A percentile compares a stretch with the other conserved stretches of the same genome.
phyloP scores from a whole-genome alignment of 2,888 invertebrate genomes.

The Sisyra terminalis region DNA sequence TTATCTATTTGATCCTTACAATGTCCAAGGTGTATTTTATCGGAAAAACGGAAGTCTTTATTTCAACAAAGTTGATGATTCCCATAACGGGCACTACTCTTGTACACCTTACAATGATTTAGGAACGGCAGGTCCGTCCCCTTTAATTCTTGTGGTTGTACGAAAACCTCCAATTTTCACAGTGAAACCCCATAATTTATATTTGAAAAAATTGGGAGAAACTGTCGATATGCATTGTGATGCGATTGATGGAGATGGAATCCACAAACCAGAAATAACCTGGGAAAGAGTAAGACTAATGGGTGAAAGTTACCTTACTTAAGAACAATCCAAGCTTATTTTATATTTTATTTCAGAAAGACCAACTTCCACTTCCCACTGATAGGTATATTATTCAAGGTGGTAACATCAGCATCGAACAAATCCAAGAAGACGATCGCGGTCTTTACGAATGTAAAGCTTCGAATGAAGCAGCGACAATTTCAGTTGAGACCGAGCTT shows the following conservation, averaged over 20 bases:
- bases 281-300: conserved; percentile 45
- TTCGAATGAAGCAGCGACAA: conserved; percentile 76
- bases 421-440: conserved; percentile 70
- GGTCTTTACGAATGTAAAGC: conserved; percentile 74
- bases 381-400: conserved; percentile 50
- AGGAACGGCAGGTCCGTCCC: conserved; percentile 72
- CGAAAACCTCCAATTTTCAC: conserved; percentile 74
- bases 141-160: conserved; percentile 68
- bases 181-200: conserved; percentile 64
- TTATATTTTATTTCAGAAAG: conserved; percentile 35
- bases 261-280: conserved; percentile 43
- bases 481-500: conserved; percentile 61
- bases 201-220: conserved; percentile 68
- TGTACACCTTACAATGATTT: conserved; percentile 85
- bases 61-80: conserved; percentile 55
- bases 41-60: conserved; percentile 6
- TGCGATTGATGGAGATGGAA: conserved; percentile 48
- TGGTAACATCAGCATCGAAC: conserved; percentile 69
- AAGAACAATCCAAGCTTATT: neutral
- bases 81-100: conserved; percentile 74
- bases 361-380: conserved; percentile 49
- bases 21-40: conserved; percentile 37
- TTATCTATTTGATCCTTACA: conserved; percentile 76
- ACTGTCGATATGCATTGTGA: conserved; percentile 70
- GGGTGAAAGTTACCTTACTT: neutral